Evolutionary conservation across 2,113 vertebrate genomes (phyloP).

Genomic region (Butorides virescens): DNA sequence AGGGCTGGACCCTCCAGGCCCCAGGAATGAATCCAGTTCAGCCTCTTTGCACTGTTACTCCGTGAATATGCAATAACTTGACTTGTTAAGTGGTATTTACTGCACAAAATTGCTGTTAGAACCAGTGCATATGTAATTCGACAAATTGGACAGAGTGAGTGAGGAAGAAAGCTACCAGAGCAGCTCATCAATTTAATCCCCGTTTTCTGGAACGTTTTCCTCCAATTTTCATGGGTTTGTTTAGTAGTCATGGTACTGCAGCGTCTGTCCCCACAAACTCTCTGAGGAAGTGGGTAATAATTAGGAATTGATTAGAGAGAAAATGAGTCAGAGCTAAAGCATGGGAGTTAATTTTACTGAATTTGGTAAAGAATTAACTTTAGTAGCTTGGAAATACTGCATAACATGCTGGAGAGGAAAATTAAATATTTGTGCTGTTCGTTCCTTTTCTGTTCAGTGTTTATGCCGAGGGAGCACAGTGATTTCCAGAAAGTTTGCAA

Average conservation of each 20-base stretch:
- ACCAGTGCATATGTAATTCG: background rate
- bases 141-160: background rate
- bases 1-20: background rate
- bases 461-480: background rate
- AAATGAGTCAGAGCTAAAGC: constrained; percentile 5
- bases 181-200: background rate
- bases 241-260: background rate
- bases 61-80: background rate
- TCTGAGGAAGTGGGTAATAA: background rate
- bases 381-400: background rate
- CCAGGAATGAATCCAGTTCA: background rate
- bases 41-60: background rate
- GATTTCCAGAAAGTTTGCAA: background rate
- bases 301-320: background rate
- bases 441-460: background rate
- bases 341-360: background rate
- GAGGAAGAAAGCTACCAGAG: background rate
- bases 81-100: background rate
- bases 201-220: background rate
- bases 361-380: background rate
- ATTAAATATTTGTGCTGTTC: background rate
- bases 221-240: background rate
- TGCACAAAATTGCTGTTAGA: background rate
- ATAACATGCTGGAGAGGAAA: background rate
- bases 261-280: background rate